Evolutionary conservation across 2,888 invertebrate genomes (phyloP).

Genomic region (Philhelius pedissequus): DNA sequence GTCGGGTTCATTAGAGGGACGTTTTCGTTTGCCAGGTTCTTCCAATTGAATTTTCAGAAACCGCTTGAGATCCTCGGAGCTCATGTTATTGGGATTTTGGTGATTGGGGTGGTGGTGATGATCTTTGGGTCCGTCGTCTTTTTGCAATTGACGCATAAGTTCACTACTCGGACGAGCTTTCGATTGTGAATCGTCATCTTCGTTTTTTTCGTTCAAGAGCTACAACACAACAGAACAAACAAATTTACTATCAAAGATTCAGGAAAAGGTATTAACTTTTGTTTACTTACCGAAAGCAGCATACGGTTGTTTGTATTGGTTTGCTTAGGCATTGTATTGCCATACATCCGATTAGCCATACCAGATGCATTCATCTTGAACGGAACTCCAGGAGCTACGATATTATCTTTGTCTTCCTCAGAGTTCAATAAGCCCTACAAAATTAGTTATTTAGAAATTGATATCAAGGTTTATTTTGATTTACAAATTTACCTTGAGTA

Average conservation of each 20-base stretch:
- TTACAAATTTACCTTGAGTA: slow-evolving; percentile 71
- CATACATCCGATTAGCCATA: slow-evolving; percentile 41
- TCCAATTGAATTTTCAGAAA: slow-evolving; percentile 76
- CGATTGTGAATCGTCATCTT: slow-evolving; percentile 84
- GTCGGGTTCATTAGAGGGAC: slow-evolving; percentile 83
- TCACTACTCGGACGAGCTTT: slow-evolving; percentile 78
- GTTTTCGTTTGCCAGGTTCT: slow-evolving; percentile 81
- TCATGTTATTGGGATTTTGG: slow-evolving; percentile 75
- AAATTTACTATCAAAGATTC: background rate
- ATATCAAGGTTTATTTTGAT: background rate
- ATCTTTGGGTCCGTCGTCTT: slow-evolving; percentile 76
- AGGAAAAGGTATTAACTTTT: background rate
- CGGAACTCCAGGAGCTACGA: slow-evolving; percentile 59
- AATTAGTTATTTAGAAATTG: background rate
- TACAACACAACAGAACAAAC: slow-evolving; percentile 76
- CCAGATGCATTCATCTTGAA: slow-evolving; percentile 48
- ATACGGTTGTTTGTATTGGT: slow-evolving; percentile 81
- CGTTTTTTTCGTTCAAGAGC: slow-evolving; percentile 90
- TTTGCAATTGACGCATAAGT: slow-evolving; percentile 80
- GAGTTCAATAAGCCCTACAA: slow-evolving; percentile 72
- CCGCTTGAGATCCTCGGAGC: slow-evolving; percentile 78
- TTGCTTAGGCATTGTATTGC: slow-evolving; percentile 72
- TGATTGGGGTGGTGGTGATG: slow-evolving; percentile 71
- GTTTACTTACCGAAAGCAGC: slow-evolving; percentile 82
- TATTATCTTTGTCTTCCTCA: slow-evolving; percentile 77